Evolutionary conservation across 2,888 invertebrate genomes (phyloP), one percentile per base, ranked within the genome.

Genomic region (Cosmia pyralina): DNA sequence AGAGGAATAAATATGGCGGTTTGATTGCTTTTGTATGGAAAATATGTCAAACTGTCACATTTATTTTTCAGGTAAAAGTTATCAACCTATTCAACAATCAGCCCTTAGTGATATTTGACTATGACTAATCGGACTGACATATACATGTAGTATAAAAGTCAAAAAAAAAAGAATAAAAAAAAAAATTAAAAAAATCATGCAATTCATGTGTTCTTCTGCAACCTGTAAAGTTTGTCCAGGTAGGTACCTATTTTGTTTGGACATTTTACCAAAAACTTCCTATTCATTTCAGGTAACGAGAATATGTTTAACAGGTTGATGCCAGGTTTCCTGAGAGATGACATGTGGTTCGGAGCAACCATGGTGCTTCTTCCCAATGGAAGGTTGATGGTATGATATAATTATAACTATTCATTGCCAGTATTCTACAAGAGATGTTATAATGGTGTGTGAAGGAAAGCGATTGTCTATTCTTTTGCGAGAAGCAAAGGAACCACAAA

Each of bases 341-440:
- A 94, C 70, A 94, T 94, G 92, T 96, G 96, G 95, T 92, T 94
- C n/a, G 96, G 96, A 22, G 94, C 95, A 3, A 89, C 93, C 0
- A 84, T 96, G 15, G 92, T 85, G 0, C 80, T 85, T 0, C 79
- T 93, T 0, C 89, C 92, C 0, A 87, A 90, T 63, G 91, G 90
- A 19, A 90, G 90, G 53, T 69, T 94, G 71, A 74, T 94, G 88
- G 95, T 95, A 88, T 89, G 28, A 5, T 5, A 17, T 10, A 6
- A 41, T 41, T n/a, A 59, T 19, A 17, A 7, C 38, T 59, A 8
- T 63, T 11, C 1, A 41, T 41, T 22, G 10, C 6, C 0, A 65
- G 17, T 38, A 38, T 38, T 59, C 2, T 38, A 8, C 5, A 22
- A 17, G 2, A 41, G 41, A 41, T 7, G 41, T 41, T 1, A 8